phyloP scores from a whole-genome alignment of 2,888 invertebrate genomes.

The Liodrosophila aerea region DNA sequence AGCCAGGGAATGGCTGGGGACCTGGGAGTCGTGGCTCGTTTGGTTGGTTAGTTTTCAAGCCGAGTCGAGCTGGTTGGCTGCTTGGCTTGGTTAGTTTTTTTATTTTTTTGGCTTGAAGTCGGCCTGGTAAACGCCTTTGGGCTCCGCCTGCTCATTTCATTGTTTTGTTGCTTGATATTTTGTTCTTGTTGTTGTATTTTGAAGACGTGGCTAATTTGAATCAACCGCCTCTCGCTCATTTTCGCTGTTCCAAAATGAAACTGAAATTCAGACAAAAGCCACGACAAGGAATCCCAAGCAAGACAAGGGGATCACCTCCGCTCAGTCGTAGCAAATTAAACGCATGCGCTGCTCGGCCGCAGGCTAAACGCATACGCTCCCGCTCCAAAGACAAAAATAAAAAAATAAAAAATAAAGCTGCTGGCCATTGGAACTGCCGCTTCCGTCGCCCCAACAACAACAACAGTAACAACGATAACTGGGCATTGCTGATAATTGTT shows the following conservation, averaged over 20 bases:
- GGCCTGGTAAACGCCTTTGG: conserved; percentile 73
- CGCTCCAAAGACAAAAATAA: conserved; percentile 12
- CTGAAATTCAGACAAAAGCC: conserved; percentile 48
- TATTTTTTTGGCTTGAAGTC: conserved; percentile 35
- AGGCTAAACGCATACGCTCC: conserved; percentile 52
- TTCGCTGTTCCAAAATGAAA: conserved; percentile 75
- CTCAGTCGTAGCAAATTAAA: conserved; percentile 62
- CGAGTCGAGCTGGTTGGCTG: conserved; percentile 15
- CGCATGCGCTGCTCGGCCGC: conserved; percentile 66
- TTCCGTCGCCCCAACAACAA: conserved; percentile 47
- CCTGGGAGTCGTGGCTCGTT: conserved; percentile 49
- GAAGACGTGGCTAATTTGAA: conserved; percentile 78
- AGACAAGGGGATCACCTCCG: neutral
- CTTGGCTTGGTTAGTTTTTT: conserved; percentile 14
- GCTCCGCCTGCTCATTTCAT: conserved; percentile 74
- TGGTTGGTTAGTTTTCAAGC: conserved; percentile 36
- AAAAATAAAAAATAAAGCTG: too few relatives aligned
- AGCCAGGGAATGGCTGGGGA: conserved; percentile 10
- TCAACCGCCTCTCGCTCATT: conserved; percentile 78
- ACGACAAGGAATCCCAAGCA: conserved; percentile 5
- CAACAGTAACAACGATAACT: too few relatives aligned
- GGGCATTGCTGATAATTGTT: conserved; percentile 68
- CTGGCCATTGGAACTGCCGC: conserved; percentile 54
- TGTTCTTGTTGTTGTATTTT: conserved; percentile 5
- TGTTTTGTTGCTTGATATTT: conserved; percentile 73